Percentiles rank a stretch among this genome's conserved stretches.
Conservation (phyloP, 2,113 vertebrate genomes). For the Antechinus flavipes region DNA sequence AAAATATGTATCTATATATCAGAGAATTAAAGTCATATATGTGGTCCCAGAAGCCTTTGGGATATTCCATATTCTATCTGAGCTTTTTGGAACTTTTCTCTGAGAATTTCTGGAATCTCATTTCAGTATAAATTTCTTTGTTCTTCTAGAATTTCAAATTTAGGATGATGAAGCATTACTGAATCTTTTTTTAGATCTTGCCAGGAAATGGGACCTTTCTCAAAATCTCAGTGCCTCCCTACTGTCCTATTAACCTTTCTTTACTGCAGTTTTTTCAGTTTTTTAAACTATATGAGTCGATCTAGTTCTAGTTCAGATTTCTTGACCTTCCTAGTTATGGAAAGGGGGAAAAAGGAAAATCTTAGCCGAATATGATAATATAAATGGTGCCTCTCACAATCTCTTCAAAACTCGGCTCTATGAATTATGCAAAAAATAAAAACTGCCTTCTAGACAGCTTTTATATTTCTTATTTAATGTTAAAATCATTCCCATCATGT, state of each 20-base stretch:
- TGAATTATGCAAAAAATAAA: background rate
- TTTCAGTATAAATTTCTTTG: background rate
- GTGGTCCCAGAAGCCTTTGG: background rate
- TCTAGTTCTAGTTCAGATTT: background rate
- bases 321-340: background rate
- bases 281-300: background rate
- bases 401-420: background rate
- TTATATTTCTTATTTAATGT: background rate
- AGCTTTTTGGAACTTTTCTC: background rate
- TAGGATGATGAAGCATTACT: background rate
- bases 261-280: background rate
- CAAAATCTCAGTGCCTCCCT: background rate
- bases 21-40: background rate
- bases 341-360: background rate
- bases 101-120: background rate
- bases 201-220: background rate
- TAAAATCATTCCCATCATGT: background rate
- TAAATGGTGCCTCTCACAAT: background rate
- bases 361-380: background rate
- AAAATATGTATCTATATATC: too few species aligned
- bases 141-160: background rate
- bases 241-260: background rate
- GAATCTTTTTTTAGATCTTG: background rate
- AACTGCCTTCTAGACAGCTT: background rate
- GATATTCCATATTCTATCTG: background rate